These are phyloP conservation scores for Habropoda laboriosa DNA, from an alignment of 1,140 invertebrate genomes.

Conservation along the genomic window DNA sequence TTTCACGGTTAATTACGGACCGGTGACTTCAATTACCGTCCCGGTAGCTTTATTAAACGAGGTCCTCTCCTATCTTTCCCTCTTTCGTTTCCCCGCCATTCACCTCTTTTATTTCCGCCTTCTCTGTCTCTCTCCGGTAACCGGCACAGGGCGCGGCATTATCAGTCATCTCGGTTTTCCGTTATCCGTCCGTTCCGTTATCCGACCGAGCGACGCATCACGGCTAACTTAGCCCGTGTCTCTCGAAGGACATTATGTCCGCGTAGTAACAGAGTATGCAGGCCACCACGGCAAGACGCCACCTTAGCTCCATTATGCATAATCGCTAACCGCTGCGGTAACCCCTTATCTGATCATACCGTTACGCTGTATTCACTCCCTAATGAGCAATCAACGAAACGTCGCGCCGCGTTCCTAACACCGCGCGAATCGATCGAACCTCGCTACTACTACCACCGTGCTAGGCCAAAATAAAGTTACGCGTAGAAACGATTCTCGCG, in stretches of 20 bases:
- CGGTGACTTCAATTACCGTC: neutral
- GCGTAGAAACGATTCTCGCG: neutral
- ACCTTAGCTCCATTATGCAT: slow-evolving; percentile 6
- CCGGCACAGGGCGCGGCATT: neutral
- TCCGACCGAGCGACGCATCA: neutral
- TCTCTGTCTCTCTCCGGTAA: neutral
- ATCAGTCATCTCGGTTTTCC: neutral
- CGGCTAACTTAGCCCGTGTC: slow-evolving; percentile 8
- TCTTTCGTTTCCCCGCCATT: neutral
- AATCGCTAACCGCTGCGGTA: slow-evolving; percentile 31
- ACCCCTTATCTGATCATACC: slow-evolving; percentile 25
- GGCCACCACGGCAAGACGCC: neutral
- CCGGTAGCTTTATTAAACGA: slow-evolving; percentile 2
- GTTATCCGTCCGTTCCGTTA: slow-evolving; percentile 1
- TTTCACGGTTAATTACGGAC: neutral
- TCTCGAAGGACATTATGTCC: slow-evolving; percentile 18
- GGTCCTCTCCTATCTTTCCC: neutral
- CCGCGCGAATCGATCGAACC: too few relatives aligned
- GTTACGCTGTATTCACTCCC: neutral
- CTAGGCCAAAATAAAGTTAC: neutral
- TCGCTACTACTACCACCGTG: neutral
- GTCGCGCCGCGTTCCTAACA: neutral
- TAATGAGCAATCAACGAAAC: slow-evolving; percentile 25
- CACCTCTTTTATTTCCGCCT: neutral
- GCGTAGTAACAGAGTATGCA: neutral